A percentile compares a stretch with the other conserved stretches of the same genome.
Evolutionary conservation across 2,797 vertebrate species (phyloP).

Genomic region (Chanos chanos): DNA sequence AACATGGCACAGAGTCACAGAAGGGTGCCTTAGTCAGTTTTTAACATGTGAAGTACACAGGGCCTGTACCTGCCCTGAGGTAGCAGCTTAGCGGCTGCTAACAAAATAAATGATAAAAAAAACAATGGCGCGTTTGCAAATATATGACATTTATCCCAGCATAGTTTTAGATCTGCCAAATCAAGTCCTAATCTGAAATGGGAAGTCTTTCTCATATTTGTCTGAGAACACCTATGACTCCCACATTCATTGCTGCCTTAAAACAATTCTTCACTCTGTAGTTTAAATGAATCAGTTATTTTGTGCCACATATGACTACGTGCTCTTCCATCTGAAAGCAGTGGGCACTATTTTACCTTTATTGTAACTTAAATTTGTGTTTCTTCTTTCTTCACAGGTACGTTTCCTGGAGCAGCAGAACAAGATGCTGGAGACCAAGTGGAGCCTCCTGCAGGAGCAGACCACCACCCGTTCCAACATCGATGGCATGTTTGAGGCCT

Average conservation of each 20-base stretch:
- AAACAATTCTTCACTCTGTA: not conserved
- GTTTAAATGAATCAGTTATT: not conserved
- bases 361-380: not conserved
- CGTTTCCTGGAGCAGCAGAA: conserved; percentile 79
- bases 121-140: conserved; percentile 2
- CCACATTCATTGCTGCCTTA: not conserved
- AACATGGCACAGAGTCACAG: conserved; percentile 15
- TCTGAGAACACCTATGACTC: not conserved
- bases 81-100: conserved; percentile 1
- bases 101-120: too few relatives aligned
- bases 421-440: conserved; percentile 79
- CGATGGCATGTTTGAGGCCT: conserved; percentile 69
- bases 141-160: too few relatives aligned
- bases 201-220: not conserved
- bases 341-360: not conserved
- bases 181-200: conserved; percentile 3
- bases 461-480: conserved; percentile 71
- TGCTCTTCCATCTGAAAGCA: not conserved
- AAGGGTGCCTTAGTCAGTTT: not conserved
- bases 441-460: conserved; percentile 74
- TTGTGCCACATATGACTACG: not conserved
- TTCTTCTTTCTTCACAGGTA: conserved; percentile 51
- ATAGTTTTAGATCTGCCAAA: not conserved
- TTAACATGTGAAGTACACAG: not conserved
- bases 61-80: conserved; percentile 1